These are phyloP conservation scores for Stenichneumon culpator DNA, from an alignment of 2,888 invertebrate genomes.

Conservation along the genomic window DNA sequence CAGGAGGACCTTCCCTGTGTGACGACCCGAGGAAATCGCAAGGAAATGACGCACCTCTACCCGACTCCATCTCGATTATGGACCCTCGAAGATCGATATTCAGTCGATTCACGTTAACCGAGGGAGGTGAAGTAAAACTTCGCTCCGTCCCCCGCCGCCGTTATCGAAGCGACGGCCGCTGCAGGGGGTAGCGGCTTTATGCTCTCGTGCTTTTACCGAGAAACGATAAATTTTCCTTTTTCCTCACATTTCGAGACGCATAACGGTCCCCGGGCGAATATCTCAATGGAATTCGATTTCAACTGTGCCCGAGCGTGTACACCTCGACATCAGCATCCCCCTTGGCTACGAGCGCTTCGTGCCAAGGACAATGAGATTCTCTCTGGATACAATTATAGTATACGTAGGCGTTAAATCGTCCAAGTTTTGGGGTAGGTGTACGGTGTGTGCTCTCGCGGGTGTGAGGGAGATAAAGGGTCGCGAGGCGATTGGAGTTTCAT, in stretches of 20 bases:
- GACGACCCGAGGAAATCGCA: slow-evolving; percentile 65
- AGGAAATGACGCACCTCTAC: slow-evolving; percentile 65
- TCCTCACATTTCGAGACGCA: background rate
- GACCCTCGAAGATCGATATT: slow-evolving; percentile 54
- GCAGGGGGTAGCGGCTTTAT: background rate
- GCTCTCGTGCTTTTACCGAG: background rate
- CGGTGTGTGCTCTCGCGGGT: slow-evolving; percentile 27
- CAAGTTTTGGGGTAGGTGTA: slow-evolving; percentile 51
- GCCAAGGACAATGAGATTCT: slow-evolving; percentile 57
- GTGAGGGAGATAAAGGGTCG: slow-evolving; percentile 52
- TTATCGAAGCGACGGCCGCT: slow-evolving; percentile 1
- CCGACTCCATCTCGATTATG: slow-evolving; percentile 50
- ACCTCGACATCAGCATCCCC: slow-evolving; percentile 23
- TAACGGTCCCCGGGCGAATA: slow-evolving; percentile 24
- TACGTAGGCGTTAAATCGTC: slow-evolving; percentile 63
- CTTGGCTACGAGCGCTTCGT: slow-evolving; percentile 13
- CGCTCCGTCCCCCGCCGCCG: background rate
- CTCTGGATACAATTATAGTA: slow-evolving; percentile 57
- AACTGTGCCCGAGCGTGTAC: slow-evolving; percentile 2
- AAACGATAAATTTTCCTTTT: slow-evolving; percentile 46
- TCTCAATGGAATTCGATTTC: slow-evolving; percentile 42
- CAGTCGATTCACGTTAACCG: slow-evolving; percentile 51
- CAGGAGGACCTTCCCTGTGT: background rate
- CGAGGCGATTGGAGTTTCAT: slow-evolving; percentile 39
- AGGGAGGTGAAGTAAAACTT: slow-evolving; percentile 2